Conservation (phyloP, 2,113 vertebrate genomes). For the Barnardius zonarius region DNA sequence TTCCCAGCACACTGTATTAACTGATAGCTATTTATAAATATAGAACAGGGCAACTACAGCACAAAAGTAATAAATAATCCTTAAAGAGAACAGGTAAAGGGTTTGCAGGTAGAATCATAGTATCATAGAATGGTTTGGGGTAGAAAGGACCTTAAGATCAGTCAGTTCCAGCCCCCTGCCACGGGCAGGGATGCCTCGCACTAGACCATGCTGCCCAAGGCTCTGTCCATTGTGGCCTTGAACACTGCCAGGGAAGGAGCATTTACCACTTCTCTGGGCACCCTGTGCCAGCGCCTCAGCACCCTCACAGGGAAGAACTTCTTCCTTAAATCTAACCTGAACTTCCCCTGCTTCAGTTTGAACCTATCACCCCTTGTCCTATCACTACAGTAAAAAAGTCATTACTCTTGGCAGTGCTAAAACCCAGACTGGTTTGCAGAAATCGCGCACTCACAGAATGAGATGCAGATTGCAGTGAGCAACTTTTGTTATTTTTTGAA, state of each 20-base stretch:
- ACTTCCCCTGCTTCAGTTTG: not conserved
- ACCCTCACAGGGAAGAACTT: not conserved
- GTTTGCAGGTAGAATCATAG: not conserved
- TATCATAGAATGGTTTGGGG: not conserved
- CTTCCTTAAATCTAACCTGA: not conserved
- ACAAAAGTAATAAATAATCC: not conserved
- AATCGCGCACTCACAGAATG: not conserved
- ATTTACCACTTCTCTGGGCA: not conserved
- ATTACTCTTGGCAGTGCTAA: not conserved
- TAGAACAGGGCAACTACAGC: not conserved
- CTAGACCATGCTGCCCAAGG: not conserved
- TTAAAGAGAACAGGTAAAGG: not conserved
- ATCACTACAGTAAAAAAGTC: not conserved
- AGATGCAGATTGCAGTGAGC: not conserved
- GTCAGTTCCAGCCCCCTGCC: not conserved
- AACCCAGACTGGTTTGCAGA: not conserved
- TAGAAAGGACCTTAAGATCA: not conserved
- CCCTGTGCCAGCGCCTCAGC: not conserved
- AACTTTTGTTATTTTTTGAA: not conserved
- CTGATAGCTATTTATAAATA: not conserved
- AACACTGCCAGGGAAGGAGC: not conserved
- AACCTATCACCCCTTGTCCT: not conserved
- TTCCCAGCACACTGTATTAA: not conserved
- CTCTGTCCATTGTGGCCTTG: not conserved
- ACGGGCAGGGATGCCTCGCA: not conserved